Evolutionary conservation across 2,888 invertebrate genomes (phyloP), one percentile per base, ranked within the genome.

Genomic region (Meta bourneti): DNA sequence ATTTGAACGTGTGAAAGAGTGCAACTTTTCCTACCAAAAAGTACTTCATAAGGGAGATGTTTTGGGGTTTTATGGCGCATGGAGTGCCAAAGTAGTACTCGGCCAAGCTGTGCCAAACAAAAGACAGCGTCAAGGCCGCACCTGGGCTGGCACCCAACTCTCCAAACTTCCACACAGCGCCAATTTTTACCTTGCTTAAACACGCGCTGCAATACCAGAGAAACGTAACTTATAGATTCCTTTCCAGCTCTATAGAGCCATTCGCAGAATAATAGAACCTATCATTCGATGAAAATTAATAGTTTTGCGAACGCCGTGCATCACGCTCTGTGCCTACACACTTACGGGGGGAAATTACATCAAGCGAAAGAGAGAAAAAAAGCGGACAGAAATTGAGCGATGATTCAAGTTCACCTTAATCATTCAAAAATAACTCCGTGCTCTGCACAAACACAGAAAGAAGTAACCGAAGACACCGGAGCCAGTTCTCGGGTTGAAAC

Each of bases 221-320:
- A 61, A 61, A 61, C 61, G 61, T 5, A 61, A 61, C 61, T 61
- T 61, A 34, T 16, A 16, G 61, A 61, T 61, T 16, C 11, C 61
- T 61, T 61, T 9, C 61, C 5, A 61, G 16, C 61, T 61, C 61
- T 61, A 61, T 61, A 61, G 16, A 61, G 9, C 61, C 61, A 61
- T 61, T 61, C 61, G 7, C 13, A 61, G 54, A 48, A 83, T 69
- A 52, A 83, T 78, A 48, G 61, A 16, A 78, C 78, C 86, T 19
- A 80, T 90, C 86, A 90, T 86, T 86, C 77, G 13, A 70, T 54
- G 70, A n/a, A 90, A 90, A 90, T 81, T 90, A 86, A 90, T 90
- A 86, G 90, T 81, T 90, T 81, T 75, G 34, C 16, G 54, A 85
- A 70, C 69, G 70, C 48, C 75, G 72, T 34, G 48, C 77, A 13